Evolutionary conservation across 2,888 invertebrate genomes (phyloP).

Genomic region (Tenthredo distinguenda): DNA sequence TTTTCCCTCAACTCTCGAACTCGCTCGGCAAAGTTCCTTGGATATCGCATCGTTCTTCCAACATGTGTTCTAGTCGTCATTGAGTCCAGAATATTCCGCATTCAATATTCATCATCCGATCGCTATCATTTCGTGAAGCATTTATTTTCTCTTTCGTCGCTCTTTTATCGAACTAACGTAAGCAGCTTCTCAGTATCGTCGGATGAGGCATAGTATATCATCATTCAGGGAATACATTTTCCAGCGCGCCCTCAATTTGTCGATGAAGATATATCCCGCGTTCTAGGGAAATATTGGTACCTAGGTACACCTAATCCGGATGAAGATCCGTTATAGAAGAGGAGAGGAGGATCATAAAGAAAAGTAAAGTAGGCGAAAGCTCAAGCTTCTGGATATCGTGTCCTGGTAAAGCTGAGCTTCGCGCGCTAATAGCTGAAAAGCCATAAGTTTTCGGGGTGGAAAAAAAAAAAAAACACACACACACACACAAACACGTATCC

Average conservation of each 20-base stretch:
- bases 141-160: background rate
- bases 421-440: conserved; percentile 27
- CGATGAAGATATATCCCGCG: no score
- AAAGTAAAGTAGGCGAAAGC: background rate
- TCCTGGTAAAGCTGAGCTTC: background rate
- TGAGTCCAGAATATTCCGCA: background rate
- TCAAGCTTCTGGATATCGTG: background rate
- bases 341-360: background rate
- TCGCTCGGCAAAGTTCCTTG: no score
- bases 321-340: background rate
- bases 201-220: no score
- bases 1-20: no score
- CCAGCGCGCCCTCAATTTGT: no score
- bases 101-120: background rate
- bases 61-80: no score
- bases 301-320: background rate
- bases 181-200: background rate
- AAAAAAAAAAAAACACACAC: background rate
- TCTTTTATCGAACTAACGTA: background rate
- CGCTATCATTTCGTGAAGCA: background rate
- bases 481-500: background rate
- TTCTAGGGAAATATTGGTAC: no score
- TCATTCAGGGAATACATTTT: no score
- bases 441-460: background rate
- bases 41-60: no score